Percentiles rank a stretch among this genome's conserved stretches.
Evolutionary conservation across 2,113 vertebrate species (phyloP).

Genomic region (Peromyscus maniculatus): DNA sequence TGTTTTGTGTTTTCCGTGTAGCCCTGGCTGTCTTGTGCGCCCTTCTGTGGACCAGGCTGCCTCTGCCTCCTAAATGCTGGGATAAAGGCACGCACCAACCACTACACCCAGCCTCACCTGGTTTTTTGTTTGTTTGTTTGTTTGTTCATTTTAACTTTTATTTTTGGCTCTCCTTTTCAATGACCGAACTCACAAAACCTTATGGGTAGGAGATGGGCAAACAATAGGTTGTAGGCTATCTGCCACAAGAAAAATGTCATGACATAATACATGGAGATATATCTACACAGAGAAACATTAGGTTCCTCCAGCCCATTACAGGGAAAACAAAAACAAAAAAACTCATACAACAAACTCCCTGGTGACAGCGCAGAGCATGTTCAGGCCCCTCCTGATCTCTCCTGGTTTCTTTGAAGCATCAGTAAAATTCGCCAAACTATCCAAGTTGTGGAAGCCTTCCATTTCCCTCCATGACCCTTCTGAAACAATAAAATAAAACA

Average conservation of each 20-base stretch:
- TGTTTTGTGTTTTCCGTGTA: background rate
- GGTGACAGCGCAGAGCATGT: background rate
- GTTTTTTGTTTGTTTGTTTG: background rate
- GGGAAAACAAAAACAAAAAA: background rate
- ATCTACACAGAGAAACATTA: background rate
- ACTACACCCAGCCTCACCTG: background rate
- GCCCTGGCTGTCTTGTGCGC: background rate
- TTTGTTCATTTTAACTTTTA: background rate
- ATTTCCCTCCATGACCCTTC: background rate
- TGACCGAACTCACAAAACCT: background rate
- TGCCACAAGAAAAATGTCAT: background rate
- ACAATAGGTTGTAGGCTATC: background rate
- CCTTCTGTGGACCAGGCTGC: background rate
- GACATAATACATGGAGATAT: background rate
- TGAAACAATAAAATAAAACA: background rate
- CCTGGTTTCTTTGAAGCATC: background rate
- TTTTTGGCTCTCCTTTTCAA: background rate
- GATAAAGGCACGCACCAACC: background rate
- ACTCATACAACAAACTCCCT: background rate
- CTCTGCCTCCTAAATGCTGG: background rate
- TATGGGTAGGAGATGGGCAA: background rate
- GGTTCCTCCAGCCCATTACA: background rate
- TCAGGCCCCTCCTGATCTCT: background rate
- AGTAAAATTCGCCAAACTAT: background rate
- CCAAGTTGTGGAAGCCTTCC: background rate